These are phyloP conservation scores for Alauda arvensis DNA, from an alignment of 2,797 vertebrate species.

Conservation along the genomic window DNA sequence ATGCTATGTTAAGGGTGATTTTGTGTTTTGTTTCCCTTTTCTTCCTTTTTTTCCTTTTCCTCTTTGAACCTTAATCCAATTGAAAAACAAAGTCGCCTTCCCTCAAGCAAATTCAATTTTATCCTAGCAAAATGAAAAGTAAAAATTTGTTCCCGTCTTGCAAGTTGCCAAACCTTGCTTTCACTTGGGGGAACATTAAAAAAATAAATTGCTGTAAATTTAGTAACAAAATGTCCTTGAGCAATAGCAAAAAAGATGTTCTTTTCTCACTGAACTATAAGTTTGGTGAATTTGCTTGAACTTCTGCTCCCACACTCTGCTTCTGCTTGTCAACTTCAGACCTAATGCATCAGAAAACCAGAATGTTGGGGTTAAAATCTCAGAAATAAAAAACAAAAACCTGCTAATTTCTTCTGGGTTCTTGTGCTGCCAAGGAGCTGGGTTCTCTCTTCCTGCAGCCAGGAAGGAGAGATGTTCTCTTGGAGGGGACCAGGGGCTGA, in stretches of 20 bases:
- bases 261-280: neutral
- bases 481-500: neutral
- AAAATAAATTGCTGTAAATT: neutral
- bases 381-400: neutral
- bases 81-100: neutral
- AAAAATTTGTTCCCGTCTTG: neutral
- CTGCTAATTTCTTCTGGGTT: neutral
- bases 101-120: neutral
- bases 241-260: neutral
- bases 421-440: neutral
- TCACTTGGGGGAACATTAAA: neutral
- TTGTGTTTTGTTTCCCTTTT: neutral
- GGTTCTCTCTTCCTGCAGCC: neutral
- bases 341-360: neutral
- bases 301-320: neutral
- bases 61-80: neutral
- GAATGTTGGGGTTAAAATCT: neutral
- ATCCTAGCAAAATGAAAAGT: neutral
- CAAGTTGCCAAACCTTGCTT: neutral
- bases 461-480: neutral
- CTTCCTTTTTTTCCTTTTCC: too few species aligned
- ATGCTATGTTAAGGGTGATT: neutral
- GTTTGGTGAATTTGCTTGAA: neutral
- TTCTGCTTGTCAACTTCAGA: neutral
- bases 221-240: neutral